phyloP scores from a whole-genome alignment of 2,797 vertebrate species.

The Lacerta bilineata region DNA sequence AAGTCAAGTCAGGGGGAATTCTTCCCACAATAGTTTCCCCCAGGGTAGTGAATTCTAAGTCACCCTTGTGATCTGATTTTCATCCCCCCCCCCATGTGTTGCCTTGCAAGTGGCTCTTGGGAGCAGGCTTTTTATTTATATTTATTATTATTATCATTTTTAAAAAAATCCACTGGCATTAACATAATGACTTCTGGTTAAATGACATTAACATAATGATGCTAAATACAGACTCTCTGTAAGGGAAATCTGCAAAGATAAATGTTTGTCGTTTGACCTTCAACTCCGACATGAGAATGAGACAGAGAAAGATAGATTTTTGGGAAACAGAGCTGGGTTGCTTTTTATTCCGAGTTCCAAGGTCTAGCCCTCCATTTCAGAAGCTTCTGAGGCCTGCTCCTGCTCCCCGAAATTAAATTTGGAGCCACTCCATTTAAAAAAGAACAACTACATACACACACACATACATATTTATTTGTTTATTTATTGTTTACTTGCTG shows the following conservation, averaged over 20 bases:
- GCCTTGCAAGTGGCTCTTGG: not conserved
- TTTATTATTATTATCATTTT: not conserved
- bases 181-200: slow-evolving; percentile 45
- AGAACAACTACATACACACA: no score
- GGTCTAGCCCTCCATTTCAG: not conserved
- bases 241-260: slow-evolving; percentile 40
- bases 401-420: not conserved
- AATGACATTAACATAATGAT: slow-evolving; percentile 48
- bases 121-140: slow-evolving; percentile 5
- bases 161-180: slow-evolving; percentile 32
- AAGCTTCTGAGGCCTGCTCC: not conserved
- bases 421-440: not conserved
- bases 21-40: rapidly evolving
- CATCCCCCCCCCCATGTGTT: not conserved
- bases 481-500: no score
- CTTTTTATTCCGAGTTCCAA: no score
- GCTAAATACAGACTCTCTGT: slow-evolving; percentile 41
- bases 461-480: no score
- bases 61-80: not conserved
- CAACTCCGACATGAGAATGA: not conserved
- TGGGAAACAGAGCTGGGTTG: not conserved
- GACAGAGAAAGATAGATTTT: not conserved
- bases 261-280: slow-evolving; percentile 60
- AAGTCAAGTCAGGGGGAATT: not conserved
- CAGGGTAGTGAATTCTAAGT: rapidly evolving